A percentile compares a stretch with the other conserved stretches of the same genome.
phyloP scores from a whole-genome alignment of 2,888 invertebrate genomes.

The Nomada lathburiana region DNA sequence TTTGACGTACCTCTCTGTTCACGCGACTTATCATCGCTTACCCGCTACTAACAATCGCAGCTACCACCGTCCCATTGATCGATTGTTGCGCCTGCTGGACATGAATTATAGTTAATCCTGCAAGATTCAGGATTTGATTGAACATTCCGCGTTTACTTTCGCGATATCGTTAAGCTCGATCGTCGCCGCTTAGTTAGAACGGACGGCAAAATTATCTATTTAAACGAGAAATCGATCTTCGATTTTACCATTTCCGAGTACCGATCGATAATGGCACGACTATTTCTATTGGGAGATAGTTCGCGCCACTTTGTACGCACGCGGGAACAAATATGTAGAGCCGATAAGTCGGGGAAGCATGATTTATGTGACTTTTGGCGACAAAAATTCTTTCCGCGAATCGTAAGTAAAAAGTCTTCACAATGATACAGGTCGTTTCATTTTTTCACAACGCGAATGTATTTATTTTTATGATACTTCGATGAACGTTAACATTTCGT shows the following conservation, averaged over 20 bases:
- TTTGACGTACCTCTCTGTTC: conserved; percentile 14
- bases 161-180: conserved; percentile 37
- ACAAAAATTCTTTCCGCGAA: background rate
- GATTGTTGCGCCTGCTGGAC: conserved; percentile 52
- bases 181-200: conserved; percentile 23
- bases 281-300: background rate
- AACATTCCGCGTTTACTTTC: conserved; percentile 19
- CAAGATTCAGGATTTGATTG: conserved; percentile 46
- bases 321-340: background rate
- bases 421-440: background rate
- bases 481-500: too few relatives aligned
- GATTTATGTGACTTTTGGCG: background rate
- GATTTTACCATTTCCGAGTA: conserved; percentile 20
- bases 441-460: too few relatives aligned
- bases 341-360: background rate
- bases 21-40: conserved; percentile 38
- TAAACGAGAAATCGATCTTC: conserved; percentile 27
- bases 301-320: background rate
- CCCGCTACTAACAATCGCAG: conserved; percentile 19
- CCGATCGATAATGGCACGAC: background rate
- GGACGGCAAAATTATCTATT: conserved; percentile 18
- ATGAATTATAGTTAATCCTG: conserved; percentile 61
- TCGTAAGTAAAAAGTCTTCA: background rate
- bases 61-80: conserved; percentile 40
- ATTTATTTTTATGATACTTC: too few relatives aligned